phyloP scores from a whole-genome alignment of 2,797 vertebrate species.

The Dromococcyx pavoninus region DNA sequence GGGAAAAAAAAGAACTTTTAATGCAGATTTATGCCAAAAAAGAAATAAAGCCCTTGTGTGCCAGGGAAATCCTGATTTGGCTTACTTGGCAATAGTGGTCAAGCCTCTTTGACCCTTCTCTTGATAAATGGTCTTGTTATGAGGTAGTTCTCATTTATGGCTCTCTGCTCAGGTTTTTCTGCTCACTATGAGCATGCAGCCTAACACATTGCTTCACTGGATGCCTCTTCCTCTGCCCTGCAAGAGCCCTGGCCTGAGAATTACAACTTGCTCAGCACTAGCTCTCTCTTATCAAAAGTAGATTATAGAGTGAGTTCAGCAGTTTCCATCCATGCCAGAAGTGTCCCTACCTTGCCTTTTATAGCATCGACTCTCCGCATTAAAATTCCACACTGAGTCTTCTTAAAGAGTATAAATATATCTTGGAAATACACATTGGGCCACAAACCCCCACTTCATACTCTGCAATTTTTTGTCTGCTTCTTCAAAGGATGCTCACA shows the following conservation, averaged over 20 bases:
- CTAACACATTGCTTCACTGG: neutral
- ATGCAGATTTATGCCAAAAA: slow-evolving; percentile 5
- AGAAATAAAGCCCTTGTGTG: neutral
- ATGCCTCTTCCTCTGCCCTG: neutral
- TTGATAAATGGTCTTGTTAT: neutral
- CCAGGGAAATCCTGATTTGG: neutral
- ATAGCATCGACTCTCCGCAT: neutral
- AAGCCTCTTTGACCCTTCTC: neutral
- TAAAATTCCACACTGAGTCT: neutral
- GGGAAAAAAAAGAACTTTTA: neutral
- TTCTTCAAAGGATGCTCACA: slow-evolving; percentile 4
- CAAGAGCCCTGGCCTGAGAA: neutral
- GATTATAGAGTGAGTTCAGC: neutral
- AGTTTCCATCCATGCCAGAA: neutral
- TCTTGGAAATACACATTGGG: neutral
- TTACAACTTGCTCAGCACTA: neutral
- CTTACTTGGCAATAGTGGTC: neutral
- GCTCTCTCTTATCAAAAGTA: neutral
- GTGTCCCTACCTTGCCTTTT: neutral
- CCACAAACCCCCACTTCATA: neutral
- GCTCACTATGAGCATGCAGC: neutral
- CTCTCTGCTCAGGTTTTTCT: neutral
- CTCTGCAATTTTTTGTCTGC: neutral
- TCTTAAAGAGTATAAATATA: neutral
- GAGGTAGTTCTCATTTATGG: neutral